A percentile compares a stretch with the other conserved stretches of the same genome.
Conservation (phyloP, 2,797 vertebrate genomes). For the Sebastes goodei region DNA sequence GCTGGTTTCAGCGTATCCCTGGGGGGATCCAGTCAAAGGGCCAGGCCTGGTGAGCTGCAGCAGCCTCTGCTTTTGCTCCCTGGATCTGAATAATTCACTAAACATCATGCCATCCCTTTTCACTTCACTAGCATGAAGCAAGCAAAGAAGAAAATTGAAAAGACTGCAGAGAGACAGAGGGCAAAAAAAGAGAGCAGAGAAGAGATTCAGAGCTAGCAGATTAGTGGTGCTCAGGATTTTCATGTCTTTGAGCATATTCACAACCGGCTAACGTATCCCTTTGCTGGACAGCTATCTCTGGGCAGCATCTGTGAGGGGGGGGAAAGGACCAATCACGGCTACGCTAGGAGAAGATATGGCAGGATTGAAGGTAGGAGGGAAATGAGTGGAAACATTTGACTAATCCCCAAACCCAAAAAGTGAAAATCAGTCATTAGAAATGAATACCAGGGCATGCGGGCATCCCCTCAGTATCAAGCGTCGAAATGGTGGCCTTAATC, state of each 20-base stretch:
- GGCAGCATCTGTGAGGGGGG: constrained; percentile 21
- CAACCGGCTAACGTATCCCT: constrained; percentile 26
- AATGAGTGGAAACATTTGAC: constrained; percentile 37
- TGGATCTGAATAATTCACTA: constrained; percentile 69
- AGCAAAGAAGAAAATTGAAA: constrained; percentile 32
- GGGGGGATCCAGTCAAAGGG: constrained; percentile 35
- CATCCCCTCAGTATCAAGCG: constrained; percentile 40
- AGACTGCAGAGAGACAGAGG: constrained; percentile 12
- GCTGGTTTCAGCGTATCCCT: constrained; percentile 32
- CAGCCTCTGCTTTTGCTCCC: constrained; percentile 30
- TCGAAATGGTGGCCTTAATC: constrained; percentile 67
- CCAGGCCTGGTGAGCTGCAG: constrained; percentile 31
- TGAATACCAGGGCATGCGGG: constrained; percentile 42
- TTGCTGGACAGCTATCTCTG: constrained; percentile 9
- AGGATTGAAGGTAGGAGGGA: neutral
- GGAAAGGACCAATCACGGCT: constrained; percentile 10
- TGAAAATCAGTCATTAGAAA: constrained; percentile 60
- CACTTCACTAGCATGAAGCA: constrained; percentile 39
- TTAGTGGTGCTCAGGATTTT: constrained; percentile 29
- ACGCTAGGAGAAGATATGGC: neutral
- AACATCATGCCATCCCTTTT: constrained; percentile 52
- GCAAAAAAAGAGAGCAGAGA: neutral
- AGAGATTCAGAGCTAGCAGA: constrained; percentile 33
- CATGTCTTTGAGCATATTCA: constrained; percentile 35
- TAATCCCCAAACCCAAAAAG: constrained; percentile 64